These are phyloP conservation scores for Drosophila affinis DNA, from an alignment of 2,888 invertebrate genomes.

Conservation along the genomic window DNA sequence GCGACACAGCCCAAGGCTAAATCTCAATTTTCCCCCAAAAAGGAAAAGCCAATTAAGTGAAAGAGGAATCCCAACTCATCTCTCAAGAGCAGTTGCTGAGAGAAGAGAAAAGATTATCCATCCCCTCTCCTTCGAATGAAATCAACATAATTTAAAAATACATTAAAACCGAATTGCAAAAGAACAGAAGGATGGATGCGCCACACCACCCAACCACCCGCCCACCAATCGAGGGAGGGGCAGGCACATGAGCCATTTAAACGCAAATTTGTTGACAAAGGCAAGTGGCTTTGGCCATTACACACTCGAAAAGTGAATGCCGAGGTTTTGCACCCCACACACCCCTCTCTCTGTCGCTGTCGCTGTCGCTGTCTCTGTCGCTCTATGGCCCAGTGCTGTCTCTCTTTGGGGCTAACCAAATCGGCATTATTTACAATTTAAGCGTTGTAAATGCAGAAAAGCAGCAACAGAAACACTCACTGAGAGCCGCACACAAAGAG, in stretches of 20 bases:
- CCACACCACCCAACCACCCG: no score
- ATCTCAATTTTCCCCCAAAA: slow-evolving; percentile 9
- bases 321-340: slow-evolving; percentile 11
- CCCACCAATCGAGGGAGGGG: background rate
- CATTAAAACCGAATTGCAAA: slow-evolving; percentile 73
- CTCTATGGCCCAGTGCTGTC: background rate
- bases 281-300: slow-evolving; percentile 77
- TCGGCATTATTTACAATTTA: slow-evolving; percentile 77
- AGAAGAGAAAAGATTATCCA: slow-evolving; percentile 23
- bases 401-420: slow-evolving; percentile 47
- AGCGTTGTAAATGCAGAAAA: slow-evolving; percentile 72
- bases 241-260: slow-evolving; percentile 63
- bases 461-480: slow-evolving; percentile 41
- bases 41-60: slow-evolving; percentile 24
- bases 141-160: slow-evolving; percentile 77
- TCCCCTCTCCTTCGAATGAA: slow-evolving; percentile 37
- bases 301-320: slow-evolving; percentile 51
- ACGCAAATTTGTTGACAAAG: slow-evolving; percentile 79
- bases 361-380: no score
- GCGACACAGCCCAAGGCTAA: slow-evolving; percentile 18
- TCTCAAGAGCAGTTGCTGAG: background rate
- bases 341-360: background rate
- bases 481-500: background rate
- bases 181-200: slow-evolving; percentile 28
- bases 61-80: background rate